Base-by-base conservation (phyloP, 2,113 vertebrate species). In the Barbus barbus region DNA sequence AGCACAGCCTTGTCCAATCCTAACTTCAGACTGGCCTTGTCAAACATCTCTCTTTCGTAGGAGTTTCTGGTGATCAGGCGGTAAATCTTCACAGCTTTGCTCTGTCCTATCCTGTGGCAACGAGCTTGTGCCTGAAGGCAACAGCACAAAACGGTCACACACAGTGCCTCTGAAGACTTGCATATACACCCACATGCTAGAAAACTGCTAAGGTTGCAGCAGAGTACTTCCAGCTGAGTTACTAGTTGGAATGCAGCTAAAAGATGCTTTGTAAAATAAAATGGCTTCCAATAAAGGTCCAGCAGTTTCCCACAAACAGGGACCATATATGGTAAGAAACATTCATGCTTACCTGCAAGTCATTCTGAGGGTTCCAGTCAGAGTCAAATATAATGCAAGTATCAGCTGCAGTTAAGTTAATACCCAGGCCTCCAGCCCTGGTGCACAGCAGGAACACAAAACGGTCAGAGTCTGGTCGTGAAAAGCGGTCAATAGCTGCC, bases 1-100 rank as follows among this genome's bases (percentile, higher is more conserved):
- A 99, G 93, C 71, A 99, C 98, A 1, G 98, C 98, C 91, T 99
- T 99, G 90, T 99, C 98, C 38, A 99, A 94, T 9, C 98, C 98
- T 63, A 99, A 94, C 89, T 99, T 99, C 88, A 99, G 92, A 89
- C 98, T 99, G 83, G 98, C 98, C 92, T 99, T 99, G 93, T 99
- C 98, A n/a, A 99, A 99, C 98, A 99, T 99, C 89, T 99, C 98
- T 89, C 98, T 95, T 93, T 99, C 98, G 0, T 99, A 99, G 83
- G 97, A 98, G 91, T 99, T 99, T 85, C 98, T 95, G 79, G 98
- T 99, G 91, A 99, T 98, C 91, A 99, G 94, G 11, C 98, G 95
- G 90, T 99, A 99, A 90, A 99, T 98, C 92, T 99, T 99, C 85
- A 99, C 98, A 1, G 98, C 97, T 93, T 99, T 99, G 90, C 97